Base-by-base conservation (phyloP, 2,888 invertebrate genomes). In the Augiades crinisus region DNA sequence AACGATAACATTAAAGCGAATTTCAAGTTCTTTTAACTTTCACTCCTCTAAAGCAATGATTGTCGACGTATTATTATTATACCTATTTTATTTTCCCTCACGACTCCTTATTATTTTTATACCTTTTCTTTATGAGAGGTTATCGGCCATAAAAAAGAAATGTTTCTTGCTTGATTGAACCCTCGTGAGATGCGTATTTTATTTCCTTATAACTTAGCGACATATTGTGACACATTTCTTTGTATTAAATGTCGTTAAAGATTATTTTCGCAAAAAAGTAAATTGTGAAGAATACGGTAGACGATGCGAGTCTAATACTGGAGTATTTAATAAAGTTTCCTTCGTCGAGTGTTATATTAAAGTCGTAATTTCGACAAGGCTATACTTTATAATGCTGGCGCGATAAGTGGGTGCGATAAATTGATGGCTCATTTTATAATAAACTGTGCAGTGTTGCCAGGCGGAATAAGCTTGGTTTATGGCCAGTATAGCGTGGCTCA, bases 41-140 rank as follows among this genome's bases (percentile, higher is more conserved):
- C 51, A 33, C 65, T 67, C 68, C 33, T 43, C 62, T 67, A 69
- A 73, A 75, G 75, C 75, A 75, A 79, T 74, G 75, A 75, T 71
- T 70, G 76, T 74, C 68, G 68, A 62, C 56, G 61, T 59, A 64
- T 72, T 73, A 75, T 83, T 80, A 81, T 82, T 84, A 81, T 81
- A 50, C 50, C 43, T 27, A 79, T 83, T 81, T 84, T 84, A 84
- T 85, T 82, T 74, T 74, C 72, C 72, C 66, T 71, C 68, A 66
- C 74, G 70, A 70, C 74, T 76, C 73, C 82, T 84, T 84, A 86
- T 86, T 86, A 86, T 85, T 85, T 83, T 84, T 79, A 83, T 81
- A 78, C 72, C 72, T 78, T 75, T 76, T 81, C 77, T 79, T 80
- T 79, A 78, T 83, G 75, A 71, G 75, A 77, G 72, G 73, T 78